Conservation (phyloP, 1,140 invertebrate genomes). For the Heliconius himera region DNA sequence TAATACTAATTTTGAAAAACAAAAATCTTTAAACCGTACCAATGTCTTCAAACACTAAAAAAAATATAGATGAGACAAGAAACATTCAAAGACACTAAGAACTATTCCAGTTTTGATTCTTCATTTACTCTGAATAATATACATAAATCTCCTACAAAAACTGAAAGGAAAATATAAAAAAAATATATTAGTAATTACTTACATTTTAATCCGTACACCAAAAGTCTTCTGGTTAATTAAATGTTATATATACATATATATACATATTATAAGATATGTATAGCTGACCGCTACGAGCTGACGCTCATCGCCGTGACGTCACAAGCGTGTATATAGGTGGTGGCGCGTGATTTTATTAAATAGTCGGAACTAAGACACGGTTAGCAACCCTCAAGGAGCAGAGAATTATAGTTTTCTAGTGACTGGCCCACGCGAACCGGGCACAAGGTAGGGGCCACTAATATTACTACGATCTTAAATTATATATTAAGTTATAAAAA, state of each 20-base stretch:
- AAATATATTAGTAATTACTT: background rate
- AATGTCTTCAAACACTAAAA: no score
- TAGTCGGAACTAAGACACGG: conserved; percentile 59
- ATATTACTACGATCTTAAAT: background rate
- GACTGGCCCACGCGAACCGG: conserved; percentile 33
- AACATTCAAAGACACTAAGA: no score
- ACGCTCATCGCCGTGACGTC: conserved; percentile 53
- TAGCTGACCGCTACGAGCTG: conserved; percentile 4
- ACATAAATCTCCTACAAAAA: no score
- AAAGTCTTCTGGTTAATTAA: conserved; percentile 1
- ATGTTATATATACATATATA: background rate
- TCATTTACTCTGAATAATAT: no score
- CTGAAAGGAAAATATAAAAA: background rate
- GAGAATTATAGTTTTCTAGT: conserved; percentile 38
- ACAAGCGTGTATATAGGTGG: conserved; percentile 64
- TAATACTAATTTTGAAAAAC: no score
- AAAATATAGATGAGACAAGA: no score
- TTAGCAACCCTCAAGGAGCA: conserved; percentile 43
- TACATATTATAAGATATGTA: background rate
- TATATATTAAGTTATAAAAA: background rate
- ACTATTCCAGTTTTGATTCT: no score
- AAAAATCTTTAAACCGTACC: no score
- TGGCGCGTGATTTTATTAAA: conserved; percentile 59
- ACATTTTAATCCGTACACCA: background rate
- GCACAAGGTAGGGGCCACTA: conserved; percentile 46